These are phyloP conservation scores for Oophaga pumilio DNA, from an alignment of 2,113 vertebrate genomes.

Conservation along the genomic window DNA sequence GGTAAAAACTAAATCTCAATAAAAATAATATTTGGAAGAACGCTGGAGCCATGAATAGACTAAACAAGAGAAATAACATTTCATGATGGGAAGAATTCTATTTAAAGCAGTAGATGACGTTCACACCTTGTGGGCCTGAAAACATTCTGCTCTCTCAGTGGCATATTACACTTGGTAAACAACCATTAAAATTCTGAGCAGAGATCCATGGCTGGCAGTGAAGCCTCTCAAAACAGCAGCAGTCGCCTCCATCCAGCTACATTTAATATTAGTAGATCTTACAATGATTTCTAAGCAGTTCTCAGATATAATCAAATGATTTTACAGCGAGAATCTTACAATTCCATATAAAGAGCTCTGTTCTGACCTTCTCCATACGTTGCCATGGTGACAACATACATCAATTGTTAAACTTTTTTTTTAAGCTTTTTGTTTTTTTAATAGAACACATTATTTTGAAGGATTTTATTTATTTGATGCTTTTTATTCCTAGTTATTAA, in stretches of 20 bases:
- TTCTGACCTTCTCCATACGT: conserved; percentile 61
- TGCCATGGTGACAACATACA: conserved; percentile 60
- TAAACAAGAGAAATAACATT: conserved; percentile 45
- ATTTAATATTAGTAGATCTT: conserved; percentile 72
- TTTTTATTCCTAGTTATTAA: neutral
- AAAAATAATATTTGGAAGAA: neutral
- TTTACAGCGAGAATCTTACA: conserved; percentile 61
- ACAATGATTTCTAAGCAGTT: conserved; percentile 61
- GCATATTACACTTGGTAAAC: conserved; percentile 63
- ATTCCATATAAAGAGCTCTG: conserved; percentile 63
- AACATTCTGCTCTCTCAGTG: conserved; percentile 62
- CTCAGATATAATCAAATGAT: conserved; percentile 61
- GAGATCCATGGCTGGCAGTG: conserved; percentile 69
- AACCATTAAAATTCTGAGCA: conserved; percentile 71
- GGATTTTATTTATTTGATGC: neutral
- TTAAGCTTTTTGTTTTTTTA: neutral
- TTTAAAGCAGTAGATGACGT: conserved; percentile 59
- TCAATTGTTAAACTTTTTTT: conserved; percentile 11
- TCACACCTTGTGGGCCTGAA: conserved; percentile 63
- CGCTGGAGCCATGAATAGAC: neutral
- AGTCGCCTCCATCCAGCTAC: conserved; percentile 71
- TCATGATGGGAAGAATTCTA: conserved; percentile 37
- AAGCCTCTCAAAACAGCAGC: conserved; percentile 69
- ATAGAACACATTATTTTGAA: neutral
- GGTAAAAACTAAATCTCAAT: neutral